phyloP scores from a whole-genome alignment of 1,140 invertebrate genomes.

The Gryllus bimaculatus region DNA sequence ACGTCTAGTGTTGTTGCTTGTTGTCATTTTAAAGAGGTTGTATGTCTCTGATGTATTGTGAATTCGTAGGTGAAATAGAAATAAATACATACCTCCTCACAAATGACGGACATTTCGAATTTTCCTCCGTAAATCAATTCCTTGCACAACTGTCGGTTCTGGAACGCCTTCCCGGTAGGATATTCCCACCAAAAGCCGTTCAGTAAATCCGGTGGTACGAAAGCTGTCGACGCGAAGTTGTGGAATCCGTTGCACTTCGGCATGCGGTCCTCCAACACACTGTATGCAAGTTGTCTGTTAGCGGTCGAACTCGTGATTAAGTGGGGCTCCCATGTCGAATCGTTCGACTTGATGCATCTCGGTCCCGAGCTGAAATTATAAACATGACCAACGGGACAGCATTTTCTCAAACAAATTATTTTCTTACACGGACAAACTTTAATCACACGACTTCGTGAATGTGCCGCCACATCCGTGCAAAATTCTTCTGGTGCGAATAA shows the following conservation, averaged over 20 bases:
- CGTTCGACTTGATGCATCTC: background rate
- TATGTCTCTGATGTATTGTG: too few species aligned
- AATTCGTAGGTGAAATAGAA: too few species aligned
- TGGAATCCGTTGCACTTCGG: background rate
- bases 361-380: background rate
- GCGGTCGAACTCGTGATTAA: background rate
- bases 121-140: background rate
- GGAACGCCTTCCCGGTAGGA: background rate
- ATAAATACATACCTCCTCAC: background rate
- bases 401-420: background rate
- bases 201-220: background rate
- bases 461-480: background rate
- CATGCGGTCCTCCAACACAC: background rate
- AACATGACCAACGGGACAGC: background rate
- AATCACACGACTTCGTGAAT: background rate
- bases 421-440: background rate
- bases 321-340: background rate
- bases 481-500: background rate
- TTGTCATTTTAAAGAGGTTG: too few species aligned
- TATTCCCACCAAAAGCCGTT: background rate
- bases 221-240: background rate
- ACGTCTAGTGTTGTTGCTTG: too few species aligned
- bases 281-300: background rate
- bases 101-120: background rate
- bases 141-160: background rate